Conservation (phyloP, 2,797 vertebrate genomes). For the Thaleichthys pacificus region DNA sequence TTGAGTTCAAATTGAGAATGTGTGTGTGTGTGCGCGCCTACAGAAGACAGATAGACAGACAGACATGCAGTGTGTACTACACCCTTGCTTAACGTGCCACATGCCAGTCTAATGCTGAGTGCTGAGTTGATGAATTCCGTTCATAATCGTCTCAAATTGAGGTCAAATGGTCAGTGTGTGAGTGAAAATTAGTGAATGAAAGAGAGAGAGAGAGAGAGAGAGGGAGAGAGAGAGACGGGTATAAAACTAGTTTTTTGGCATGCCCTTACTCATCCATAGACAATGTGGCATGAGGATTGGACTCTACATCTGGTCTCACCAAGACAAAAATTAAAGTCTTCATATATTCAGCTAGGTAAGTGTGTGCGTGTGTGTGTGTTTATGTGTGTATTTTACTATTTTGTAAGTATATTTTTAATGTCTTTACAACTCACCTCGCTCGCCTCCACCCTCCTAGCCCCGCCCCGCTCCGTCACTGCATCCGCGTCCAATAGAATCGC, state of each 20-base stretch:
- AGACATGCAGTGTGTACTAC: not conserved
- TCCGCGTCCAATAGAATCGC: slow-evolving; percentile 51
- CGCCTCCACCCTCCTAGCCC: not conserved
- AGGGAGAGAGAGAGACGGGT: not conserved
- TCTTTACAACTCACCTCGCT: not conserved
- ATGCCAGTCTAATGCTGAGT: not conserved
- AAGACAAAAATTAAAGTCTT: not conserved
- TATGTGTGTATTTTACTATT: not conserved
- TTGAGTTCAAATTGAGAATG: not conserved
- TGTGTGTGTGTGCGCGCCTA: not conserved
- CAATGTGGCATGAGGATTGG: not conserved
- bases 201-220: slow-evolving; percentile 29
- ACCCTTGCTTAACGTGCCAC: not conserved
- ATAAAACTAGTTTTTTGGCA: not conserved
- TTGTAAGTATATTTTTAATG: not conserved
- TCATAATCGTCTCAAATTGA: slow-evolving; percentile 2
- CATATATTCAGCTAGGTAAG: not conserved
- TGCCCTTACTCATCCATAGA: not conserved
- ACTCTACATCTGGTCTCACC: not conserved
- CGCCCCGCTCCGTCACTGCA: slow-evolving; percentile 7
- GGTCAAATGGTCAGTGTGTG: slow-evolving; percentile 65
- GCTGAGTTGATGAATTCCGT: not conserved
- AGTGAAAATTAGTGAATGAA: slow-evolving; percentile 51
- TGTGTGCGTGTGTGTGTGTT: not conserved
- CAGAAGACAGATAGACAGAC: not conserved